Percentiles rank a stretch among this genome's conserved stretches.
These are phyloP conservation scores for Fulica atra DNA, from an alignment of 2,113 vertebrate genomes.

Conservation along the genomic window DNA sequence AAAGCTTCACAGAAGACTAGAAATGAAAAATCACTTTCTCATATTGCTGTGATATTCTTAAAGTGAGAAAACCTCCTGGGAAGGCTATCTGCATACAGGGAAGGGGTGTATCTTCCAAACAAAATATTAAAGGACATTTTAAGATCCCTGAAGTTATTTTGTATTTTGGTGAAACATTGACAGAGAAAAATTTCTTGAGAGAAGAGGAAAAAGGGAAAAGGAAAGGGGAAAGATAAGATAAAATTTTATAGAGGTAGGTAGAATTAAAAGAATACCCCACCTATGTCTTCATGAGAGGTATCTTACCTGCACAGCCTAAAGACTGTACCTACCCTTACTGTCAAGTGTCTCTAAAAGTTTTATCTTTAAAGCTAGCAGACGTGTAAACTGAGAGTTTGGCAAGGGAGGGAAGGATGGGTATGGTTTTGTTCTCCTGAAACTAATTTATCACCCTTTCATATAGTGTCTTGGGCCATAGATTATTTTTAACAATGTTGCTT, in stretches of 20 bases:
- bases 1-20: background rate
- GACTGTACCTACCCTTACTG: background rate
- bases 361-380: background rate
- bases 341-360: background rate
- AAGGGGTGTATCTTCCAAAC: background rate
- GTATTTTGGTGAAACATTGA: background rate
- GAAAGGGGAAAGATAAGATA: background rate
- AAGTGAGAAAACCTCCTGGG: background rate
- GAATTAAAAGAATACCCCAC: background rate
- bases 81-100: background rate
- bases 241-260: background rate
- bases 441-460: conserved; percentile 5
- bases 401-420: background rate
- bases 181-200: background rate
- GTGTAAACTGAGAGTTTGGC: background rate
- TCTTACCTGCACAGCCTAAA: background rate
- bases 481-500: conserved; percentile 1
- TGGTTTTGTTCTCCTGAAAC: background rate
- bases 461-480: background rate
- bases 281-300: background rate
- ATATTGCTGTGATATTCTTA: background rate
- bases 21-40: background rate
- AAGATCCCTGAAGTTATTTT: background rate
- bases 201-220: background rate
- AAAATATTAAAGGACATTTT: background rate